Percentiles rank a stretch among this genome's conserved stretches.
These are phyloP conservation scores for Synanthedon formicaeformis DNA, from an alignment of 2,888 invertebrate species.

Conservation along the genomic window DNA sequence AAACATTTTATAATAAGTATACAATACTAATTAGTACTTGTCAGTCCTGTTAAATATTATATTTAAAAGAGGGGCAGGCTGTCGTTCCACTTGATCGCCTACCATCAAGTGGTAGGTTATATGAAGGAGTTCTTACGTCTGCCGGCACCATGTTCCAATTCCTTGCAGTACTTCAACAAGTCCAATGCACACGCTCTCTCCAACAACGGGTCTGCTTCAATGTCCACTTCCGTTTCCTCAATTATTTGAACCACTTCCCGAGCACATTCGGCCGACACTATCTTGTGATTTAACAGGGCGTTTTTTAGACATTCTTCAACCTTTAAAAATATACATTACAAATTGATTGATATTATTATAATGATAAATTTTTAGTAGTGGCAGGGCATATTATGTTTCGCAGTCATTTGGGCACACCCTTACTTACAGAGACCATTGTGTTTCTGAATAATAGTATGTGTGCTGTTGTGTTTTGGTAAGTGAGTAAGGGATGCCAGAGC, in stretches of 20 bases:
- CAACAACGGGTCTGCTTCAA: constrained; percentile 93
- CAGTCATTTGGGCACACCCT: no score
- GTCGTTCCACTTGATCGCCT: background rate
- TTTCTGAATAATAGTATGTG: no score
- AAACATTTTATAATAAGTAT: no score
- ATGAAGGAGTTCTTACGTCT: constrained; percentile 75
- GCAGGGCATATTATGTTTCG: no score
- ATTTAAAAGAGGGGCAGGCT: no score
- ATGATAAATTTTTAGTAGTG: no score
- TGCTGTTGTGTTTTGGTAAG: no score
- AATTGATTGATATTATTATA: no score
- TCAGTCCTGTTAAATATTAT: no score
- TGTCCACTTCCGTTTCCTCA: constrained; percentile 91
- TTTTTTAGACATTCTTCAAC: constrained; percentile 94
- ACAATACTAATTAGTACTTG: no score
- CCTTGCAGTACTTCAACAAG: constrained; percentile 81
- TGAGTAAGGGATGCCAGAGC: no score
- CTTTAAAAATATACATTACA: constrained; percentile 37
- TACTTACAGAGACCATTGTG: no score
- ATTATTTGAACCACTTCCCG: constrained; percentile 90
- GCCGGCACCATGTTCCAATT: constrained; percentile 89
- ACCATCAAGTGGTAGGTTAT: background rate
- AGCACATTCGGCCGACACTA: constrained; percentile 81
- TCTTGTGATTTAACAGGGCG: constrained; percentile 79
- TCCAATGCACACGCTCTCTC: constrained; percentile 91